Base-by-base conservation (phyloP, 2,113 vertebrate genomes). In the Cinclus cinclus region DNA sequence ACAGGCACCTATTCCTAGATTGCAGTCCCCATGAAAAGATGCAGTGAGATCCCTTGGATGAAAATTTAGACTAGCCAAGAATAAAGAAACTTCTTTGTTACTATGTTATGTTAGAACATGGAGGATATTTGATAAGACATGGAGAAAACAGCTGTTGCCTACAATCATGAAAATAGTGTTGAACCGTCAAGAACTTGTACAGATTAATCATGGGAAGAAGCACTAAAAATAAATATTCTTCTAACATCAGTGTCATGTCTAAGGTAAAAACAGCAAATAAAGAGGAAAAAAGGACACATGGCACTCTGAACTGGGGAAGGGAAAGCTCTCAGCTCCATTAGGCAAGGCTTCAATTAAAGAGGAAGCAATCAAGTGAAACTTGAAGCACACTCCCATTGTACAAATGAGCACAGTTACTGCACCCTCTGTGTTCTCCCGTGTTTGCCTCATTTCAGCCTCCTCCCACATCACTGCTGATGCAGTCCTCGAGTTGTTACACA, bases 81-180 rank as follows among this genome's bases (percentile, higher is more conserved):
- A 87, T 46, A 70, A 89, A 94, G 81, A 87, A 75, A 90, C 19
- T 87, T 94, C 69, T 68, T 49, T 91, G 81, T 95, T 95, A 95
- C 92, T 94, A 95, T 28, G 18, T n/a, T 63, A 28, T 52, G 49
- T 91, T 95, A 92, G 95, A 92, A 89, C 89, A 79, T 5, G 31
- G 16, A 95, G 62, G 91, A 85, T 95, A 95, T 84, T 92, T 91
- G 89, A 87, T 91, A 95, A 95, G 93, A 91, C 84, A 76, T 47
- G 44, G 37, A 82, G 84, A 87, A 95, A 96, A 94, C 94, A 97
- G 94, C 94, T 96, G 96, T 81, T 89, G 67, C 49, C 62, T 64
- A 37, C 65, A 87, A 84, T 79, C 81, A 64, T 85, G 87, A 85
- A 95, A 94, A 91, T 22, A 87, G 83, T 18, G 22, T 1, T 68